Percentiles rank a stretch among this genome's conserved stretches.
Conservation (phyloP, 2,797 vertebrate species). For the Brachyrhaphis roseni region DNA sequence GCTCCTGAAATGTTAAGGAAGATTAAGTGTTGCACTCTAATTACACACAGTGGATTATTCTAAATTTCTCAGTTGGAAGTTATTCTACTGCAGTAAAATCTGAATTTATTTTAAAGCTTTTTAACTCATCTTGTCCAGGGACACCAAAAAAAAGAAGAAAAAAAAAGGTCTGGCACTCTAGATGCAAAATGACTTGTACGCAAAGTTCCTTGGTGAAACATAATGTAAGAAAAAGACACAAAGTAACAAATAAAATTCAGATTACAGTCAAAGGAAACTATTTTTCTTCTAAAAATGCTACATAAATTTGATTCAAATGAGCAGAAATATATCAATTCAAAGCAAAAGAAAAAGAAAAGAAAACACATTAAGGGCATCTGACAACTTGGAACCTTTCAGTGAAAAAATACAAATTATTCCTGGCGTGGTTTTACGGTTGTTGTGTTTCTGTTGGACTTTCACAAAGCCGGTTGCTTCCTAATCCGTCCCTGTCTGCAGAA, state of each 20-base stretch:
- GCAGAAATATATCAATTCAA: not conserved
- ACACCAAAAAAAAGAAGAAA: not conserved
- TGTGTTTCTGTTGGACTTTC: not conserved
- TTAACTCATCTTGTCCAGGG: not conserved
- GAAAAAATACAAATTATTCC: not conserved
- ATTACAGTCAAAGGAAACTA: not conserved
- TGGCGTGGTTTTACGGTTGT: not conserved
- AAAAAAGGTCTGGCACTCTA: not conserved
- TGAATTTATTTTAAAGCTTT: not conserved
- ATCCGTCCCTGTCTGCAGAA: not conserved
- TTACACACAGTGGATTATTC: not conserved
- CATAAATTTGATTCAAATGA: not conserved
- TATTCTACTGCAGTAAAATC: not conserved
- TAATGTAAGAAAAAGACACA: not conserved
- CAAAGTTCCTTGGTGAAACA: not conserved
- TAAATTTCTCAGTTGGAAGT: not conserved
- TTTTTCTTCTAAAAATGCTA: not conserved
- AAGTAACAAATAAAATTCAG: not conserved
- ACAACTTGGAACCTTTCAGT: not conserved
- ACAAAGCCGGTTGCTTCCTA: not conserved
- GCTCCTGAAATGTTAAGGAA: not conserved
- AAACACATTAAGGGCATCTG: not conserved
- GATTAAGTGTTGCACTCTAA: not conserved
- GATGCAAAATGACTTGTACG: not conserved
- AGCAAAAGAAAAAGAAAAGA: not conserved